These are phyloP conservation scores for Umimayanthus chanpuru DNA, from an alignment of 92 coral and sea anemone species.

Conservation along the genomic window DNA sequence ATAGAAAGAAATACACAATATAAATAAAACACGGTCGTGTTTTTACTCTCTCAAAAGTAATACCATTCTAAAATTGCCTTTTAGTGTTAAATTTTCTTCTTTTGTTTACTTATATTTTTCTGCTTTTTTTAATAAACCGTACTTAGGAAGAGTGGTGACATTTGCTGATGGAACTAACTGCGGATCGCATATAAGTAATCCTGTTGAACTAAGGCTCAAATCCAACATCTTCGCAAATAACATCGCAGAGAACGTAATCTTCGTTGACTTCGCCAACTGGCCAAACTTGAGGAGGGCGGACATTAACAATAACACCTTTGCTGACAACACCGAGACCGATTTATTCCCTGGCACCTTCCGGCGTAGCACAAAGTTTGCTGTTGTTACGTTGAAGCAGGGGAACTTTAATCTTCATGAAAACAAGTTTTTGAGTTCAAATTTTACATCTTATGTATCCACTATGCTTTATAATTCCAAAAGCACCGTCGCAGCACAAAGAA, in stretches of 20 bases:
- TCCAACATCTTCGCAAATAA: conserved; percentile 50
- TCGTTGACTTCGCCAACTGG: conserved; percentile 41
- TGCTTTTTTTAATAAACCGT: too few species aligned
- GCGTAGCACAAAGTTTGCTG: conserved; percentile 47
- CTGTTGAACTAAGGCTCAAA: conserved; percentile 39
- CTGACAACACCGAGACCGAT: conserved; percentile 39
- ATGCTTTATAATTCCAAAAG: conserved; percentile 13
- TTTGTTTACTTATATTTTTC: too few species aligned
- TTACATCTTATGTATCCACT: conserved; percentile 44
- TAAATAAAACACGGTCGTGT: too few species aligned
- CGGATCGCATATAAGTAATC: conserved; percentile 6
- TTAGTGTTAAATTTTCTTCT: too few species aligned
- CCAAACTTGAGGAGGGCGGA: conserved; percentile 44
- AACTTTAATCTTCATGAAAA: conserved; percentile 55
- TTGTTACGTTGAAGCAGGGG: conserved; percentile 56
- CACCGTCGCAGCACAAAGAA: conserved; percentile 52
- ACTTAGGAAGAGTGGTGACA: conserved; percentile 9
- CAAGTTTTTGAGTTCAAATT: conserved; percentile 38
- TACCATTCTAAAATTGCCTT: too few species aligned
- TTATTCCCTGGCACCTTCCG: conserved; percentile 50
- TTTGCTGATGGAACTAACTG: conserved; percentile 20
- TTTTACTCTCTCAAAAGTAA: too few species aligned
- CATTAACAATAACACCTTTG: conserved; percentile 49
- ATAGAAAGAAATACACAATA: too few species aligned
- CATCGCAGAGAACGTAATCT: conserved; percentile 54